Percentiles rank a stretch among this genome's conserved stretches.
Evolutionary conservation across 2,888 invertebrate species (phyloP).

Genomic region (Cryptus armator): DNA sequence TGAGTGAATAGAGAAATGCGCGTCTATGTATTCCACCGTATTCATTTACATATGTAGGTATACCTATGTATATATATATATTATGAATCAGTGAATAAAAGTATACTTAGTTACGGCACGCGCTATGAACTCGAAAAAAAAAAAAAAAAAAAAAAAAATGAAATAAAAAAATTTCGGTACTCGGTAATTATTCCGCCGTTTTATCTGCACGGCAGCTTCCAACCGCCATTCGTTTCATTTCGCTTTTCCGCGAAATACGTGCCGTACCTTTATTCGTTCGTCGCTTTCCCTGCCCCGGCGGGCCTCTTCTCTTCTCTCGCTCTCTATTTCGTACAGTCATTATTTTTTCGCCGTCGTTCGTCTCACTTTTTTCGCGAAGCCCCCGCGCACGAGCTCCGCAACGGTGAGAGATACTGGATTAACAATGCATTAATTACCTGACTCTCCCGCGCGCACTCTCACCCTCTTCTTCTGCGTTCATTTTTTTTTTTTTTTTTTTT

Average conservation of each 20-base stretch:
- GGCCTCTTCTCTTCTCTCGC: not conserved
- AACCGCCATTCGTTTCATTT: constrained; percentile 33
- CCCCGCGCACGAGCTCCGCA: constrained; percentile 38
- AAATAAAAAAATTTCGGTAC: not conserved
- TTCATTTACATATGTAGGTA: not conserved
- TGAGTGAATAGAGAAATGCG: not conserved
- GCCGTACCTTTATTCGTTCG: constrained; percentile 23
- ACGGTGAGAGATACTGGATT: constrained; percentile 77
- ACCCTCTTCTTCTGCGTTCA: constrained; percentile 45
- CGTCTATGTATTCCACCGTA: not conserved
- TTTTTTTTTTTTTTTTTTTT: constrained; percentile 42
- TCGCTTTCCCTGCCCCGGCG: not conserved
- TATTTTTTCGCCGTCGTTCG: constrained; percentile 28
- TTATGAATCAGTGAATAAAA: constrained; percentile 5
- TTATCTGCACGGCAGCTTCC: constrained; percentile 20
- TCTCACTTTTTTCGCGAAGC: constrained; percentile 7
- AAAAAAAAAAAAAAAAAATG: no score
- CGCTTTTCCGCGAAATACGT: constrained; percentile 11
- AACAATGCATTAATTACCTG: constrained; percentile 82
- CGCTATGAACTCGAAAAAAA: constrained; percentile 17
- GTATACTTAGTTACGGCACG: not conserved
- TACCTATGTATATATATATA: not conserved
- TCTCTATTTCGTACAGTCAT: constrained; percentile 1
- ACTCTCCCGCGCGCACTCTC: constrained; percentile 61
- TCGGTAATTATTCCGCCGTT: constrained; percentile 29